A percentile compares a stretch with the other conserved stretches of the same genome.
Conservation (phyloP, 2,113 vertebrate genomes). For the Callionymus lyra region DNA sequence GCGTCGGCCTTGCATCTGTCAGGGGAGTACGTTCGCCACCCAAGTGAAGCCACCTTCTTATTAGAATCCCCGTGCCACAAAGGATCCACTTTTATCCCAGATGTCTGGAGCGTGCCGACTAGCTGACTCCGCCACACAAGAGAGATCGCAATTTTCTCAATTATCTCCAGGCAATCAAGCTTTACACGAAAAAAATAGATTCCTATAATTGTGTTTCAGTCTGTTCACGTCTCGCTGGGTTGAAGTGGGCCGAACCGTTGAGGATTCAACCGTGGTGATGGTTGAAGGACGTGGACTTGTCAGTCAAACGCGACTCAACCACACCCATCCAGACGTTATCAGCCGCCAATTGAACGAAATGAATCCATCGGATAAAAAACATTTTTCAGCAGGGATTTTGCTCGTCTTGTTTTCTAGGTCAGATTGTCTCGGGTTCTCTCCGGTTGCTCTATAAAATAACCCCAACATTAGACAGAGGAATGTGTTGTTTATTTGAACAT, state of each 20-base stretch:
- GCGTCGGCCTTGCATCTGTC: conserved; percentile 36
- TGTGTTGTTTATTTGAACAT: conserved; percentile 26
- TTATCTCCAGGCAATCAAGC: background rate
- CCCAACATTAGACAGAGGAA: conserved; percentile 22
- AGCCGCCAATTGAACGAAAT: too few relatives aligned
- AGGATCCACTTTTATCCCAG: conserved; percentile 13
- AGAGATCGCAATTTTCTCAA: background rate
- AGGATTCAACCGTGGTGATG: too few relatives aligned
- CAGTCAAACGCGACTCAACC: too few relatives aligned
- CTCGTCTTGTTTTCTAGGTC: too few relatives aligned
- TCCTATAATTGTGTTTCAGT: background rate
- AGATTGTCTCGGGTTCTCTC: too few relatives aligned
- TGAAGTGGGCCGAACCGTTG: too few relatives aligned
- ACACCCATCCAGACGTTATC: too few relatives aligned
- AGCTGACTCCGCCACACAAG: conserved; percentile 3
- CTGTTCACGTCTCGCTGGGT: background rate
- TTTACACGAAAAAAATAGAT: background rate
- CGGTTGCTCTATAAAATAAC: conserved; percentile 3
- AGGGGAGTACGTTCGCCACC: conserved; percentile 23
- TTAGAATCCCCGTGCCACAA: conserved; percentile 10
- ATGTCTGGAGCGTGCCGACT: conserved; percentile 4
- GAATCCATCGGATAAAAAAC: too few relatives aligned
- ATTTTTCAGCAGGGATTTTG: too few relatives aligned
- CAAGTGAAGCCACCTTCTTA: conserved; percentile 20
- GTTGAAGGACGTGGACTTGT: too few relatives aligned